Conservation (phyloP, 2,113 vertebrate genomes). For the Pycnonotus jocosus region DNA sequence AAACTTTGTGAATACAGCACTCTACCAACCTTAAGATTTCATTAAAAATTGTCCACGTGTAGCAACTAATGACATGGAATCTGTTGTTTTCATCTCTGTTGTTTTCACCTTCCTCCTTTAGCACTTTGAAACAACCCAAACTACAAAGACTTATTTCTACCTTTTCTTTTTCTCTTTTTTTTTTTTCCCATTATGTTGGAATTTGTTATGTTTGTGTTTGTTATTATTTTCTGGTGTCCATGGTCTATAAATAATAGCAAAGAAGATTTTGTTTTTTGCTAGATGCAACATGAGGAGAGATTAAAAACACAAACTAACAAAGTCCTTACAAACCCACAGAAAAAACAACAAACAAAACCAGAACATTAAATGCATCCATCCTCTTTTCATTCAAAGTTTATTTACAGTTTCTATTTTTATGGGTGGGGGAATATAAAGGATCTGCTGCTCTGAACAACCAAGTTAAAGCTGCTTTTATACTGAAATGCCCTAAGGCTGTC, state of each 20-base stretch:
- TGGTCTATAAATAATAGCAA: background rate
- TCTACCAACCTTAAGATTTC: background rate
- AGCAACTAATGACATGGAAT: background rate
- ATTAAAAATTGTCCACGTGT: background rate
- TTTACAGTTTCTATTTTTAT: background rate
- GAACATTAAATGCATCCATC: background rate
- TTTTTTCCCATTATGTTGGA: background rate
- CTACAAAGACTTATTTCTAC: background rate
- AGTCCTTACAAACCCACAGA: background rate
- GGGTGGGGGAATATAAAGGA: background rate
- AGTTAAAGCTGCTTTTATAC: slow-evolving; percentile 6
- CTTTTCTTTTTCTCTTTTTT: background rate
- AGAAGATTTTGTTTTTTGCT: background rate
- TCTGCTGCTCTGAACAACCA: background rate
- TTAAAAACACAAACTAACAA: background rate
- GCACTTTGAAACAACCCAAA: background rate
- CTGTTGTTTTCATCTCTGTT: background rate
- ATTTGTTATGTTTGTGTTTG: background rate
- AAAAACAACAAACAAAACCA: background rate
- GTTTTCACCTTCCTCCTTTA: background rate
- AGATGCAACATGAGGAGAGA: background rate
- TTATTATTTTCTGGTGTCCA: background rate
- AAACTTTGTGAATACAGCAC: background rate
- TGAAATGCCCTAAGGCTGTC: slow-evolving; percentile 22
- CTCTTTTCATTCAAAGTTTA: background rate